These are phyloP conservation scores for Acrossocheilus fasciatus DNA, from an alignment of 2,797 vertebrate genomes.

Conservation along the genomic window DNA sequence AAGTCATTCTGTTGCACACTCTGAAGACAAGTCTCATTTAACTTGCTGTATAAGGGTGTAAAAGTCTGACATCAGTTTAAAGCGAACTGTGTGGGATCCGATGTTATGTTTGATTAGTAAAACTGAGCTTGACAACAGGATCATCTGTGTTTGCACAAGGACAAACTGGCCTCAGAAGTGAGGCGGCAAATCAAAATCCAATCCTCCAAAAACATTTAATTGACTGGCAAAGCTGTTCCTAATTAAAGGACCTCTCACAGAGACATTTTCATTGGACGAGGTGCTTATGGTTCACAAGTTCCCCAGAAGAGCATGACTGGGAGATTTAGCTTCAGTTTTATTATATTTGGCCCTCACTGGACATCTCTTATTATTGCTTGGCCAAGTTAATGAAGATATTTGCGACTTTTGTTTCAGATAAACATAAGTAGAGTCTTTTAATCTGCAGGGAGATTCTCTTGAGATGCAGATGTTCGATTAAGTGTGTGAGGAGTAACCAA, in stretches of 20 bases:
- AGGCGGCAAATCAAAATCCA: conserved; percentile 39
- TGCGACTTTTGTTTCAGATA: conserved; percentile 40
- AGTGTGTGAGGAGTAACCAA: conserved; percentile 42
- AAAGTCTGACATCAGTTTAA: conserved; percentile 5
- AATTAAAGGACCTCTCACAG: conserved; percentile 66
- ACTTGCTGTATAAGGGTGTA: background rate
- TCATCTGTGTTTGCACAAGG: conserved; percentile 27
- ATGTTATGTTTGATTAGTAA: conserved; percentile 17
- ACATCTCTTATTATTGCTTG: conserved; percentile 67
- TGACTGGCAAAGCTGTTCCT: conserved; percentile 60
- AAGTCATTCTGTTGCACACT: background rate
- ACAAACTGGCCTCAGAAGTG: conserved; percentile 24
- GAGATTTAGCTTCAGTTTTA: conserved; percentile 67
- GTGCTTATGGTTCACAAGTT: conserved; percentile 64
- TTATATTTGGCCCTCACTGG: conserved; percentile 72
- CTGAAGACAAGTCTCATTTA: background rate
- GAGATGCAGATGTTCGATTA: conserved; percentile 51
- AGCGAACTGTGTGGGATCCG: conserved; percentile 21
- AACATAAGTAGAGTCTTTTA: conserved; percentile 29
- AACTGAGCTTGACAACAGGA: conserved; percentile 20
- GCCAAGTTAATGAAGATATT: conserved; percentile 54
- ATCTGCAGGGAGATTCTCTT: conserved; percentile 36
- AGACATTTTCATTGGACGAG: conserved; percentile 71
- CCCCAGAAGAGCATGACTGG: conserved; percentile 51
- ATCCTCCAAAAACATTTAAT: conserved; percentile 39